Base-by-base conservation (phyloP, 2,113 vertebrate species). In the Spheniscus mendiculus region DNA sequence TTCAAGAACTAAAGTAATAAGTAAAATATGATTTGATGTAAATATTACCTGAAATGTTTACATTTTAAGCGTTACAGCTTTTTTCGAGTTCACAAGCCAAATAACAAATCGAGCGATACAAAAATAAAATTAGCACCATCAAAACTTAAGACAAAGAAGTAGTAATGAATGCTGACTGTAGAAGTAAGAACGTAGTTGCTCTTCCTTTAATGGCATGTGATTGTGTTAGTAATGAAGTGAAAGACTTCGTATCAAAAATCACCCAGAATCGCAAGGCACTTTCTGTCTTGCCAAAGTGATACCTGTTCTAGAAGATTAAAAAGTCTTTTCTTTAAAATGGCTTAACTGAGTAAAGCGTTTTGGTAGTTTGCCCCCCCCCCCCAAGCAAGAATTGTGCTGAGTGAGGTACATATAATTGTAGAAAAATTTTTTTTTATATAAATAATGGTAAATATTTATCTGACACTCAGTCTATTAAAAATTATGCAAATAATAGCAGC, bases 121-220 rank as follows among this genome's bases (percentile, higher is more conserved):
- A 47, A 81, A 79, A 5, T 18, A 25, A 80, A 59, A 53, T 26
- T 6, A 42, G 16, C 23, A 2, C 20, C 34, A 26, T 36, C 44
- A 59, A 21, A 83, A 40, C 16, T 59, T 22, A 42, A 63, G 32
- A 47, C 40, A 36, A 13, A 26, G n/a, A 21, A 29, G 30, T 6
- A 22, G 25, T 29, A 34, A 14, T 5, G n/a, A 53, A 13, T 49
- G 49, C 61, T 45, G 44, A 10, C n/a, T 45, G 32, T 20, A 27
- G 66, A 36, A 49, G 38, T n/a, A 15, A 44, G 49, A 40, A 26
- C 9, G 4, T 19, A 26, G 30, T 34, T 81, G 67, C 15, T 74
- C 45, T 40, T 56, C 1, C 0, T 56, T n/a, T n/a, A 80, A 15
- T 25, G 42, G 36, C 49, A 3, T 4, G 11, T 49, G 18, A 23